Percentiles rank a stretch among this genome's conserved stretches.
Evolutionary conservation across 2,888 invertebrate species (phyloP).

Genomic region (Dinocampus coccinellae): DNA sequence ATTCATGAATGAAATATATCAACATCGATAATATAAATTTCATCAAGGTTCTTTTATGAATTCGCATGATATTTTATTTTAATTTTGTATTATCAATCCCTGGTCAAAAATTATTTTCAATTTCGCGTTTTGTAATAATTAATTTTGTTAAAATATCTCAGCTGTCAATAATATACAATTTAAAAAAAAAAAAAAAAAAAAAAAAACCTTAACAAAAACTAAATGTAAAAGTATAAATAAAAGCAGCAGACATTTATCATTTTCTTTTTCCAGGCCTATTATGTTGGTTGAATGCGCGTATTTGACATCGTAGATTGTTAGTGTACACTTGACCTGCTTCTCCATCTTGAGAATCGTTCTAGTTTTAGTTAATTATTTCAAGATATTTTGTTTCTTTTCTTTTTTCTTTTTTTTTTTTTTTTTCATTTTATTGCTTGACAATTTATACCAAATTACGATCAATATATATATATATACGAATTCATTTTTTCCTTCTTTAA

Average conservation of each 20-base stretch:
- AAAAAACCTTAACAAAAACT: neutral
- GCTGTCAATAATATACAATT: neutral
- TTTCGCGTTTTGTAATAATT: too few relatives aligned
- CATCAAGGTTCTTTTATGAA: too few relatives aligned
- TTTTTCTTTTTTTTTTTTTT: slow-evolving; percentile 20
- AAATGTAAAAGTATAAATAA: neutral
- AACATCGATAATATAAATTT: too few relatives aligned
- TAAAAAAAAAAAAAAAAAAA: neutral
- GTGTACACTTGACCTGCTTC: neutral
- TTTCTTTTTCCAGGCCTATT: neutral
- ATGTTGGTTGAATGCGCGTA: neutral
- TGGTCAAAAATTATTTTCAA: too few relatives aligned
- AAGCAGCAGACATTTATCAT: neutral
- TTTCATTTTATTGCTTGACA: slow-evolving; percentile 4
- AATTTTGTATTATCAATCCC: too few relatives aligned
- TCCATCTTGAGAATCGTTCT: neutral
- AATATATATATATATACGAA: neutral
- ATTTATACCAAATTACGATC: neutral
- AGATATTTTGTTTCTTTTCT: neutral
- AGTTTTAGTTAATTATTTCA: slow-evolving; percentile 6
- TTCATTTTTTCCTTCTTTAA: slow-evolving; percentile 27
- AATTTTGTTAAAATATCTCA: too few relatives aligned
- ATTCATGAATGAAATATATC: too few relatives aligned
- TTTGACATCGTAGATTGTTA: slow-evolving; percentile 1
- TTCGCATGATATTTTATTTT: too few relatives aligned